Evolutionary conservation across 2,113 vertebrate species (phyloP), one percentile per base, ranked within the genome.

Genomic region (Ranitomeya variabilis): DNA sequence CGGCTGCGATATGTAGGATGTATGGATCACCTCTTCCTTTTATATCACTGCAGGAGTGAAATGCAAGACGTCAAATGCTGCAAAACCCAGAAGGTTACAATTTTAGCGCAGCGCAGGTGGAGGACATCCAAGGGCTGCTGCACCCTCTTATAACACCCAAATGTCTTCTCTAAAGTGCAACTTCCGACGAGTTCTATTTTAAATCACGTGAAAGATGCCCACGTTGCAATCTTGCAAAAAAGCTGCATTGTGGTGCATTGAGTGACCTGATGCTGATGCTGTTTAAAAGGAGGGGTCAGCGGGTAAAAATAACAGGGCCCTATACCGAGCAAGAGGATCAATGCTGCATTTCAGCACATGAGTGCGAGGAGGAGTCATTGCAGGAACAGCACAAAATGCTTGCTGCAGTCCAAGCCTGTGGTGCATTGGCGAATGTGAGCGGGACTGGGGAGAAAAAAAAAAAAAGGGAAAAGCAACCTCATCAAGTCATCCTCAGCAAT

Each of bases 181-280:
- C 85, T 84, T 71, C 19, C 37, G 3, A 83, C 45, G 15, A 54
- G 37, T 69, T 83, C 60, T 69, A 59, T 18, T 23, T 62, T 10
- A 3, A 5, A 55, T 84, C 45, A 66, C 14, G 45, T 55, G 82
- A 84, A 54, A 84, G 64, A 67, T 84, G 82, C 82, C 51, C 82
- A 84, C 82, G 21, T 71, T 84, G 82, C 82, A 84, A 55, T 52
- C 66, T 52, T 71, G 66, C 82, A 83, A 31, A 74, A 83, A 73
- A 83, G 80, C 87, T 88, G 87, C 87, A 88, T 52, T 66, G 80
- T 83, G 80, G 69, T 88, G 80, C 87, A 88, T 88, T 83, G 80
- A 66, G 52, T 88, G 87, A 88, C 87, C 80, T 83, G 69, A 88
- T 76, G 80, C 57, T 76, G 71, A 0, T 66, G 85, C 74, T 78